phyloP scores from a whole-genome alignment of 2,113 vertebrate genomes.

The Urocynchramus pylzowi region DNA sequence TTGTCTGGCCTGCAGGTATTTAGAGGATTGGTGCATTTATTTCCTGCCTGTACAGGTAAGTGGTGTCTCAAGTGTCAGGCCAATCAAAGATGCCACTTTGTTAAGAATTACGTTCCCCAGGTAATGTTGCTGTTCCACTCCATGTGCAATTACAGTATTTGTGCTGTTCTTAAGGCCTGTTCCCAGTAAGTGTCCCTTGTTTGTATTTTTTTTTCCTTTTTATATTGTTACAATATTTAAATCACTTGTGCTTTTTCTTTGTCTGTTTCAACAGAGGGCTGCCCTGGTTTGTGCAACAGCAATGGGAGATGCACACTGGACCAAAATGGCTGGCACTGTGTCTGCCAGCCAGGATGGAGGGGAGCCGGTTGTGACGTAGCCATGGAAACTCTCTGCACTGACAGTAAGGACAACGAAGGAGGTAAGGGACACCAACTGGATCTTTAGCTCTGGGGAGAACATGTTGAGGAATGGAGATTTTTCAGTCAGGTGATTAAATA shows the following conservation, averaged over 20 bases:
- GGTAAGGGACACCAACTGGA: conserved; percentile 72
- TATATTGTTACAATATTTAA: conserved; percentile 19
- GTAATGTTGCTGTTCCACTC: conserved; percentile 77
- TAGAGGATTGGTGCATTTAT: conserved; percentile 73
- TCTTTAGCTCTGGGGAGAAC: background rate
- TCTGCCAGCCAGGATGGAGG: conserved; percentile 98
- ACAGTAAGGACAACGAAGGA: conserved; percentile 98
- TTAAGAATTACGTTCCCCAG: conserved; percentile 69
- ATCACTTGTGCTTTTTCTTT: conserved; percentile 56
- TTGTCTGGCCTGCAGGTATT: conserved; percentile 78
- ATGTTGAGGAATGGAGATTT: background rate
- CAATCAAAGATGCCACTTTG: conserved; percentile 81
- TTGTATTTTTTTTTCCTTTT: conserved; percentile 50
- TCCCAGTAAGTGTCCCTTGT: conserved; percentile 80
- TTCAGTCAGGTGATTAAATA: background rate
- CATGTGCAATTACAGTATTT: conserved; percentile 96
- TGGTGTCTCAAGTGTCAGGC: conserved; percentile 79
- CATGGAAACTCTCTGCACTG: conserved; percentile 95
- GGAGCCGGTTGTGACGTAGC: conserved; percentile 95
- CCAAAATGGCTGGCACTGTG: conserved; percentile 97
- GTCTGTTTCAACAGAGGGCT: conserved; percentile 86
- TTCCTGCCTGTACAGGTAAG: conserved; percentile 78
- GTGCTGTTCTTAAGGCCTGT: conserved; percentile 90
- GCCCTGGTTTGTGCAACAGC: conserved; percentile 96
- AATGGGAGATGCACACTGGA: conserved; percentile 95